Evolutionary conservation across 2,113 vertebrate genomes (phyloP), one percentile per base, ranked within the genome.

Genomic region (Mustela nigripes): DNA sequence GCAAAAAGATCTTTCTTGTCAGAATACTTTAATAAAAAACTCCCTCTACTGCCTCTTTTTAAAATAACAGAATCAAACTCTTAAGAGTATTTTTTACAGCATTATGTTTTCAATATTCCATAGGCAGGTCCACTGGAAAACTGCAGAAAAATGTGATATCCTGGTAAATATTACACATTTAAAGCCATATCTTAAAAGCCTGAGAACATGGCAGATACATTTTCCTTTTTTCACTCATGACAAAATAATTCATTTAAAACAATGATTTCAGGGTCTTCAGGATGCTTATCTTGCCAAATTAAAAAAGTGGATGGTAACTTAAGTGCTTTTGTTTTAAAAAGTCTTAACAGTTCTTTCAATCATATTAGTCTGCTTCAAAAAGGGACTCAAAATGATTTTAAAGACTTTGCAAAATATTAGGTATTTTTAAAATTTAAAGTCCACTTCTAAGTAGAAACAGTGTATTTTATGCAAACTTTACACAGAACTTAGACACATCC

Each of bases 111-210:
- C 36, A 96, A 88, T 98, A 98, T 97, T 97, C 97, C 95, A 97
- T 62, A 93, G 98, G 96, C 95, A 96, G 97, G 98, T 86, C 98
- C 98, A 91, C 56, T 96, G 97, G 97, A 97, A 98, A 98, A 98
- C 97, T 97, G 63, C 63, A 97, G 36, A 89, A 95, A 92, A 97
- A 85, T 69, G 39, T 82, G 42, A 83, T 19, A 33, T 71, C 82
- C 33, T 94, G 63, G 39, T 73, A 94, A 94, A 80, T 89, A 48
- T 33, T 90, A 81, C 16, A 53, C 39, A 80, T 78, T 96, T 91
- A 95, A 98, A 97, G 95, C 97, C 95, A 84, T 97, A 96, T 93
- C 16, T 71, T 95, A 76, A 89, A 63, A 97, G 86, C 78, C 69
- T 94, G 53, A 95, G 86, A 96, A 96, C 88, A 96, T 24, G 42